phyloP scores from a whole-genome alignment of 2,797 vertebrate species.

The Fistularia tabacaria region DNA sequence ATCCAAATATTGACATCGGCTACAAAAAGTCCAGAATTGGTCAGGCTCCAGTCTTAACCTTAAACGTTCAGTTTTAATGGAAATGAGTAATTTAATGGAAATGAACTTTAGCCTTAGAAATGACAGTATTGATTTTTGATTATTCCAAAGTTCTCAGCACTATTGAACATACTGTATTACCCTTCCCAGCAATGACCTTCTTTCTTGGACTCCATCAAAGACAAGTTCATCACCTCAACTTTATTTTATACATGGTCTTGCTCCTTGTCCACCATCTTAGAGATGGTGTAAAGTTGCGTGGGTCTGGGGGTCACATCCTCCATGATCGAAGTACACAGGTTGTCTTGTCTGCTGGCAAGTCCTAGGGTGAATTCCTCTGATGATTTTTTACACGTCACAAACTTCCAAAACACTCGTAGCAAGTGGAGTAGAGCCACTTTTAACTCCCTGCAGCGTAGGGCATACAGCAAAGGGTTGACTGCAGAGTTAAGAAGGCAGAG shows the following conservation, averaged over 20 bases:
- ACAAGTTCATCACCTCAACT: not conserved
- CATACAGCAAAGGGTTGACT: constrained; percentile 88
- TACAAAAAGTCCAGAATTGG: no score
- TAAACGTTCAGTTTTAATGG: no score
- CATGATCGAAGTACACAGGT: constrained; percentile 21
- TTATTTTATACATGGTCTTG: constrained; percentile 21
- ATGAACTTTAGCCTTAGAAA: no score
- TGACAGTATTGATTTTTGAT: no score
- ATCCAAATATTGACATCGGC: no score
- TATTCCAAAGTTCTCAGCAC: no score
- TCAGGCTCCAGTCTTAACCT: no score
- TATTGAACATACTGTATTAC: no score
- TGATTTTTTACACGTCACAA: constrained; percentile 45
- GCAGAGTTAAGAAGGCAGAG: constrained; percentile 90
- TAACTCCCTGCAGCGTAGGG: constrained; percentile 83
- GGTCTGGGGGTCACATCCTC: constrained; percentile 24
- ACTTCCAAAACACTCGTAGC: constrained; percentile 30
- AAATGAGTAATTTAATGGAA: no score
- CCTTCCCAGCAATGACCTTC: not conserved
- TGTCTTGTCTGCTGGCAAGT: constrained; percentile 25
- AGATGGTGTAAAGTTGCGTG: constrained; percentile 34
- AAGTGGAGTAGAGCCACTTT: constrained; percentile 63
- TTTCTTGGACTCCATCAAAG: not conserved
- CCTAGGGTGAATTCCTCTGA: constrained; percentile 14
- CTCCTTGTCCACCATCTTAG: constrained; percentile 44